Evolutionary conservation across 2,113 vertebrate genomes (phyloP), one percentile per base, ranked within the genome.

Genomic region (Salvelinus alpinus): DNA sequence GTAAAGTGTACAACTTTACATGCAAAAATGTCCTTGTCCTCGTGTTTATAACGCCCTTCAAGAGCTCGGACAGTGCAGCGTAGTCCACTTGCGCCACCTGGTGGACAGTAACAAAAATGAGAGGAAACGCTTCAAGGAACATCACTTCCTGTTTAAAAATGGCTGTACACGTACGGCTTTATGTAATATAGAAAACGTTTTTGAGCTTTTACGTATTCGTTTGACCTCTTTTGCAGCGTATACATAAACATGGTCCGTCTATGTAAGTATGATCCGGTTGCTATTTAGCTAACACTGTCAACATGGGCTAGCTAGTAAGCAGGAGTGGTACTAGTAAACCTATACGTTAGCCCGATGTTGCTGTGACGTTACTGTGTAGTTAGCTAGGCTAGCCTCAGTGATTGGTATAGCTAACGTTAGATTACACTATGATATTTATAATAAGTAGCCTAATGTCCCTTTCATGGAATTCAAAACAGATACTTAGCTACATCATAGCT

Each of bases 241-340:
- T n/a, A 20, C 59, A 31, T 73, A 54, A 89, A 6, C 64, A 94
- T 94, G 93, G 93, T 94, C 18, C 92, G 92, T 81, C 79, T 94
- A 71, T 89, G 93, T 94, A 86, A 93, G 93, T 93, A 86, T 71
- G 27, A 20, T 20, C 16, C 4, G 14, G 18, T 57, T n/a, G 18
- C 47, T n/a, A 34, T 62, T 24, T 62, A 72, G 12, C n/a, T 60
- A 73, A 62, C 48, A 60, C 8, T 38, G 18, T 54, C 51, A 54
- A 54, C 51, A 44, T 44, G 38, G 51, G 16, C 16, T 54, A 54
- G 5, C 51, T 54, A 54, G 4, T 4, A 54, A 54, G 12, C 16
- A 54, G 51, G 51, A 14, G 8, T 44, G 9, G 38, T 44, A 44
- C 9, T 12, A 44, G 38, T 38, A 54, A 4, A 14, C 16, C 13